These are phyloP conservation scores for Caenorhabditis brenneri DNA, from an alignment of 1,140 invertebrate species.

Conservation along the genomic window DNA sequence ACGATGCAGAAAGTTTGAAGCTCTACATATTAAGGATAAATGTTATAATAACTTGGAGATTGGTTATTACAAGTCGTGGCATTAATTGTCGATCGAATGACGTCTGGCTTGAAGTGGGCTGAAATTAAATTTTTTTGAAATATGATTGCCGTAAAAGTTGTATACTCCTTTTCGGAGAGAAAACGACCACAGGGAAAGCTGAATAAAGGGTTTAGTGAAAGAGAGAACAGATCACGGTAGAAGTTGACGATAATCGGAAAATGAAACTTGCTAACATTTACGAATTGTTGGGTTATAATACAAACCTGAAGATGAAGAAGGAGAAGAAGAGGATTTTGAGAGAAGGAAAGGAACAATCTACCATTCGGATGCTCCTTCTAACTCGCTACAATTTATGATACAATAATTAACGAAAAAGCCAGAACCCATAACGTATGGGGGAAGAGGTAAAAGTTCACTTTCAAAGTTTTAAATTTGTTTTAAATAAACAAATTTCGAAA, in stretches of 20 bases:
- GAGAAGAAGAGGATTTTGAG: neutral
- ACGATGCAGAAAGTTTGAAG: neutral
- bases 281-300: neutral
- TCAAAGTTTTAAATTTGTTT: neutral
- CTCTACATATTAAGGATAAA: neutral
- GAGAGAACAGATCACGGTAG: neutral
- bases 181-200: neutral
- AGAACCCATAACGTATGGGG: neutral
- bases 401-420: neutral
- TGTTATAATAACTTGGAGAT: too few species aligned
- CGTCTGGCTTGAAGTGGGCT: constrained; percentile 46
- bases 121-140: neutral
- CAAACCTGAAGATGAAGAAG: constrained; percentile 32
- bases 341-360: constrained; percentile 11
- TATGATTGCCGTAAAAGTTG: too few species aligned
- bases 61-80: too few species aligned
- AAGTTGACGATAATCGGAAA: constrained; percentile 18
- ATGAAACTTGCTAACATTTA: neutral
- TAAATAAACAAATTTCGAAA: neutral
- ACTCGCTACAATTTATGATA: constrained; percentile 33
- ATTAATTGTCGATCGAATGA: constrained; percentile 51
- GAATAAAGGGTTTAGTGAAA: neutral
- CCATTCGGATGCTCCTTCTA: constrained; percentile 34
- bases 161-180: too few species aligned
- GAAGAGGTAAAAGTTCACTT: too few species aligned